Conservation (phyloP, 1,140 invertebrate genomes). For the Saccostrea glomerata region DNA sequence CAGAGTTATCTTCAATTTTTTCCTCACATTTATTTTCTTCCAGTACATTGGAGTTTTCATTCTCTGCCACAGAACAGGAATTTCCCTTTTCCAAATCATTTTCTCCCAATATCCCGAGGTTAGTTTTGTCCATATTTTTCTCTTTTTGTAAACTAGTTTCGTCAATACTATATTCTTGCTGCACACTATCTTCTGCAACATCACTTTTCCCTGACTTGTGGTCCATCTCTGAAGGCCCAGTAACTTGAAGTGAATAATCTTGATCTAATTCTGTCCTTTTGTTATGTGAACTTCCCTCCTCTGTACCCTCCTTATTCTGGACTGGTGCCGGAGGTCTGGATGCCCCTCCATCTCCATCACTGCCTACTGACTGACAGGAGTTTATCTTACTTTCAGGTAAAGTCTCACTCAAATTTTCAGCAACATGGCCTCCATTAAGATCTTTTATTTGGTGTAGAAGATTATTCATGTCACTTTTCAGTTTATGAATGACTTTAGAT, state of each 20-base stretch:
- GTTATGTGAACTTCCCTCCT: background rate
- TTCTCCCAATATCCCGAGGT: background rate
- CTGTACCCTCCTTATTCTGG: background rate
- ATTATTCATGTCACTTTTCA: constrained; percentile 20
- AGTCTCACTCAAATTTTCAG: background rate
- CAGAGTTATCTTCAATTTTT: background rate
- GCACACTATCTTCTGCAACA: background rate
- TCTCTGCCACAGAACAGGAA: background rate
- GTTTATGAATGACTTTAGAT: constrained; percentile 25
- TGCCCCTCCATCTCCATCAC: background rate
- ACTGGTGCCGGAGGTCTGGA: background rate
- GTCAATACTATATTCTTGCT: background rate
- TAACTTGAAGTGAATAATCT: background rate
- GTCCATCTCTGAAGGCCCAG: background rate
- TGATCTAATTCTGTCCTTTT: background rate
- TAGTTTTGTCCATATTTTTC: too few species aligned
- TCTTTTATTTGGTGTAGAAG: constrained; percentile 15
- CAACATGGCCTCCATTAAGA: background rate
- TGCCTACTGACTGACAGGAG: background rate
- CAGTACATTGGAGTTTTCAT: too few species aligned
- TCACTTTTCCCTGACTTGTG: background rate
- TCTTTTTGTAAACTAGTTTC: background rate
- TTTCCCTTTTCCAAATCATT: background rate
- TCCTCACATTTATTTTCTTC: background rate
- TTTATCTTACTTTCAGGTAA: background rate